These are phyloP conservation scores for Hydrozoanthus gracilis DNA, from an alignment of 92 coral and sea anemone genomes.

Conservation along the genomic window DNA sequence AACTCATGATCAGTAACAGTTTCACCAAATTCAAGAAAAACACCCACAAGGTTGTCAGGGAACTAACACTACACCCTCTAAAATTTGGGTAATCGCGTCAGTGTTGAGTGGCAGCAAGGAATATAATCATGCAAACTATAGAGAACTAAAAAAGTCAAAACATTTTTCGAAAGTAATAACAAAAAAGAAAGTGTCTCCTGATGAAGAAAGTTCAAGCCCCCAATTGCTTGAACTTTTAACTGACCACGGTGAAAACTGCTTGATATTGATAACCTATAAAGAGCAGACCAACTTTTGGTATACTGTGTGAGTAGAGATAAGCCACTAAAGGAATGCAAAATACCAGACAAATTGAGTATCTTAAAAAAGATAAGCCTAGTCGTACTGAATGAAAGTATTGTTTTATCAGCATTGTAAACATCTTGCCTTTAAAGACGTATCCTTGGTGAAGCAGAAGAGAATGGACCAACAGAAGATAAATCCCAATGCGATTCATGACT, in stretches of 20 bases:
- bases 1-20: too few relatives aligned
- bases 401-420: background rate
- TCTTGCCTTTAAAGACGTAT: slow-evolving; percentile 43
- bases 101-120: too few relatives aligned
- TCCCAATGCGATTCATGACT: slow-evolving; percentile 33
- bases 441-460: slow-evolving; percentile 31
- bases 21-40: too few relatives aligned
- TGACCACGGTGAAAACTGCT: background rate
- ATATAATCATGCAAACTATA: too few relatives aligned
- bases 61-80: too few relatives aligned
- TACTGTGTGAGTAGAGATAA: background rate
- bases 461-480: slow-evolving; percentile 19
- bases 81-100: too few relatives aligned
- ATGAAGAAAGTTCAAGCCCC: background rate
- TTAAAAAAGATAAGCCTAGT: background rate
- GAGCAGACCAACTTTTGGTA: background rate
- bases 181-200: background rate
- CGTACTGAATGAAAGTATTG: background rate
- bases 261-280: too few relatives aligned
- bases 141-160: background rate
- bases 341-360: background rate
- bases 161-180: background rate
- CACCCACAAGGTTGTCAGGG: too few relatives aligned
- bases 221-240: background rate
- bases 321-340: background rate